A percentile compares a stretch with the other conserved stretches of the same genome.
These are phyloP conservation scores for Catamblyrhynchus diadema DNA, from an alignment of 2,797 vertebrate genomes.

Conservation along the genomic window DNA sequence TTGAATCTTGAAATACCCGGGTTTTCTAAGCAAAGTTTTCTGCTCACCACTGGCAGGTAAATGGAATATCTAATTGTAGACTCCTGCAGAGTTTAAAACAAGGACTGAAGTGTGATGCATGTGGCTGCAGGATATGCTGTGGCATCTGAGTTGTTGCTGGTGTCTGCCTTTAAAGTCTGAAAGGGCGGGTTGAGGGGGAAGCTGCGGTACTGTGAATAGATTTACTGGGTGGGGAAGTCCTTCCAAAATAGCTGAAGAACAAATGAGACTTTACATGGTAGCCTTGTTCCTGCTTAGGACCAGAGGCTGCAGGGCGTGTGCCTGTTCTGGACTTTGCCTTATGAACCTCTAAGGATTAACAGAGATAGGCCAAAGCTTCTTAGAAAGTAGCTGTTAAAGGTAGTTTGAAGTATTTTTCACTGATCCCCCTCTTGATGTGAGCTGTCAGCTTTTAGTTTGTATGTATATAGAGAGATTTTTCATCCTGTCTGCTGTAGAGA, in stretches of 20 bases:
- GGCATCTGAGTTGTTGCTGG: not conserved
- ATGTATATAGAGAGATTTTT: not conserved
- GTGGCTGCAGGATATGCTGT: constrained; percentile 4
- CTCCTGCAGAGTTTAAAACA: constrained; percentile 11
- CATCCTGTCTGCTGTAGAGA: not conserved
- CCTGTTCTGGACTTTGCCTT: not conserved
- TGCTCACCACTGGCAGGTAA: not conserved
- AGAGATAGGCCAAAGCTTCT: not conserved
- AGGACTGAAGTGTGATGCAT: not conserved
- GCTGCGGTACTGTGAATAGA: not conserved
- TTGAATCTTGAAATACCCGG: not conserved
- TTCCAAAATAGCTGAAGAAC: not conserved
- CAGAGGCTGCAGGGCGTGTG: fast-evolving
- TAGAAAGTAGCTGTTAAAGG: not conserved
- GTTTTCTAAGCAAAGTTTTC: not conserved
- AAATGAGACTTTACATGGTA: not conserved
- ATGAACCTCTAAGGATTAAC: not conserved
- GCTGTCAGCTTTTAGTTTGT: not conserved
- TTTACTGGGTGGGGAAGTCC: not conserved
- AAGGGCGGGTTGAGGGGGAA: not conserved
- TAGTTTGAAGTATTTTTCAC: not conserved
- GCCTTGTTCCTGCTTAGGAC: not conserved
- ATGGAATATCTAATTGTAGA: not conserved
- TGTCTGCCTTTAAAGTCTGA: not conserved
- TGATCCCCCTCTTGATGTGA: not conserved